Conservation (phyloP, 2,113 vertebrate genomes). For the Eonycteris spelaea region DNA sequence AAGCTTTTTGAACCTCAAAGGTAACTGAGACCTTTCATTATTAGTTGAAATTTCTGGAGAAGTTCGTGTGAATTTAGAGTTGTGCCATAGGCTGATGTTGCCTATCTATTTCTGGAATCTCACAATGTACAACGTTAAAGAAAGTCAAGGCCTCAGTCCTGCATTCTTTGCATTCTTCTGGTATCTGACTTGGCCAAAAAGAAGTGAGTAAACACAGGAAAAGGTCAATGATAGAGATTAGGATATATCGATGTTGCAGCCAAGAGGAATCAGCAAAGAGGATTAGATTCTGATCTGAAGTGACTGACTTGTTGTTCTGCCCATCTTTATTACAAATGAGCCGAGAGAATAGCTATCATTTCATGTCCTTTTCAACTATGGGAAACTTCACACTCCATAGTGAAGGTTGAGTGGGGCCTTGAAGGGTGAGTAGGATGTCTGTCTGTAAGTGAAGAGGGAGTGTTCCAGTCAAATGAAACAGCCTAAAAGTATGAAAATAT, state of each 20-base stretch:
- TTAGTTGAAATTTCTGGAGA: neutral
- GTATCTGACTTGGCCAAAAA: neutral
- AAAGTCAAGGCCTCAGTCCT: neutral
- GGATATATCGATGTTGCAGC: neutral
- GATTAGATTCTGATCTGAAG: neutral
- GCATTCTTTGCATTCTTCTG: neutral
- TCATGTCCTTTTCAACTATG: neutral
- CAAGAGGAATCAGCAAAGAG: neutral
- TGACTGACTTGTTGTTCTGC: neutral
- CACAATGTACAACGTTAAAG: neutral
- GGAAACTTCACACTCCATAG: neutral
- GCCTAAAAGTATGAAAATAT: neutral
- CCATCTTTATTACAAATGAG: neutral
- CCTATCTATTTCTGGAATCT: neutral
- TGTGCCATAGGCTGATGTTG: neutral
- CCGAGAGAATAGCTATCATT: neutral
- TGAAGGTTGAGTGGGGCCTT: neutral
- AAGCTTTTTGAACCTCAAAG: slow-evolving; percentile 12
- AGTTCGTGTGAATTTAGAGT: neutral
- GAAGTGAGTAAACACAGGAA: neutral
- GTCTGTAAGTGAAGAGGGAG: too few relatives aligned
- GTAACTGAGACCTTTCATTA: neutral
- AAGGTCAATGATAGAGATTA: neutral
- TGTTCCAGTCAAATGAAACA: neutral
- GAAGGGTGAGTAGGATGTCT: neutral